Conservation (phyloP, 2,888 invertebrate genomes). For the Drosophila hamatofila region DNA sequence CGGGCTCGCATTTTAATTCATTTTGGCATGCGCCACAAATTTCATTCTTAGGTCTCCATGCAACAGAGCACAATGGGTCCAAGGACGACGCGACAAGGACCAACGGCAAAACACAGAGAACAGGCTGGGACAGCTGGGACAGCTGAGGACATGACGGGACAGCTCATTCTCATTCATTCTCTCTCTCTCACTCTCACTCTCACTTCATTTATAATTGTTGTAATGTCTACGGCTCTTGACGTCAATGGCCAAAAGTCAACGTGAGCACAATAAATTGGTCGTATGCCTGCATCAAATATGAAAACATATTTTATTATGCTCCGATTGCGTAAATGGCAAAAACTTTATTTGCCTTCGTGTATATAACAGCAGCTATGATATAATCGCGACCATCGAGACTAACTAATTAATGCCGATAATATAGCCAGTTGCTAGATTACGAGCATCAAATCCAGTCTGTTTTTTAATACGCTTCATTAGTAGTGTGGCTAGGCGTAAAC, state of each 20-base stretch:
- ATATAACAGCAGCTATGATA: slow-evolving; percentile 38
- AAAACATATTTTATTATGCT: slow-evolving; percentile 52
- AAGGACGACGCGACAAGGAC: slow-evolving; percentile 51
- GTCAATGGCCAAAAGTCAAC: slow-evolving; percentile 62
- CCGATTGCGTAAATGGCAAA: slow-evolving; percentile 34
- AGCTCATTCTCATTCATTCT: slow-evolving; percentile 25
- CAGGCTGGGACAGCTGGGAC: slow-evolving; percentile 19
- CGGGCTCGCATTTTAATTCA: slow-evolving; percentile 49
- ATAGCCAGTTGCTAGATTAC: slow-evolving; percentile 11
- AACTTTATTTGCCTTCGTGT: slow-evolving; percentile 24
- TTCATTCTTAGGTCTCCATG: slow-evolving; percentile 40
- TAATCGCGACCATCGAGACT: slow-evolving; percentile 6
- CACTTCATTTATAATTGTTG: slow-evolving; percentile 59
- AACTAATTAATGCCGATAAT: slow-evolving; percentile 1
- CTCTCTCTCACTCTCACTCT: background rate
- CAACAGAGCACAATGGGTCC: slow-evolving; percentile 57
- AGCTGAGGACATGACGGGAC: slow-evolving; percentile 17
- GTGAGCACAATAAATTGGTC: slow-evolving; percentile 43
- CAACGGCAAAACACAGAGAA: slow-evolving; percentile 11
- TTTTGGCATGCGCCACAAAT: slow-evolving; percentile 56
- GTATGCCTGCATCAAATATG: slow-evolving; percentile 25
- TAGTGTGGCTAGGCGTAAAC: slow-evolving; percentile 18
- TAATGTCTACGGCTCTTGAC: slow-evolving; percentile 48
- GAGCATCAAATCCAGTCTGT: slow-evolving; percentile 2
- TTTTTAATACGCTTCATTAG: slow-evolving; percentile 25